A percentile compares a stretch with the other conserved stretches of the same genome.
Evolutionary conservation across 2,888 invertebrate species (phyloP).

Genomic region (Drosophila eohydei): DNA sequence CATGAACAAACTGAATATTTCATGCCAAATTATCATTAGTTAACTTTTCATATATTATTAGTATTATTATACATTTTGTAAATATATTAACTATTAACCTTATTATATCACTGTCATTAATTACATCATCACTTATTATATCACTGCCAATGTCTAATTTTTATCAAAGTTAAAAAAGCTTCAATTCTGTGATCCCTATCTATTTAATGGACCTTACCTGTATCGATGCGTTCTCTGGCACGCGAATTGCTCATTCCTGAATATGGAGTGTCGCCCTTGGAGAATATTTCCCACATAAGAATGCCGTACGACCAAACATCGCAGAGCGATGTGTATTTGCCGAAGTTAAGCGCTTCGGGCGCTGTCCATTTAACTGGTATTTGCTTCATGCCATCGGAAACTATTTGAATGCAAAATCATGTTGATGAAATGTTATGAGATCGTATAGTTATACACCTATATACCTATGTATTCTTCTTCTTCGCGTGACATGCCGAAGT

Average conservation of each 20-base stretch:
- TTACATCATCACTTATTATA: too few relatives aligned
- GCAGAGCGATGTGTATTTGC: slow-evolving; percentile 97
- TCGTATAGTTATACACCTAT: neutral
- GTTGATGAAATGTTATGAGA: neutral
- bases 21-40: too few relatives aligned
- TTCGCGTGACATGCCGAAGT: slow-evolving; percentile 99
- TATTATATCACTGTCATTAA: neutral
- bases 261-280: slow-evolving; percentile 96
- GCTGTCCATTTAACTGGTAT: slow-evolving; percentile 99
- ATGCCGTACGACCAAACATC: slow-evolving; percentile 99
- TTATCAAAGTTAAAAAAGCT: too few relatives aligned
- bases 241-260: slow-evolving; percentile 97
- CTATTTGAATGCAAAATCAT: slow-evolving; percentile 81
- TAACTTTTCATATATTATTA: too few relatives aligned
- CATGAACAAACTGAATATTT: too few relatives aligned
- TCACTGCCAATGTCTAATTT: too few relatives aligned
- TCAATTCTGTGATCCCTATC: too few relatives aligned
- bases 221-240: slow-evolving; percentile 96
- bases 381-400: slow-evolving; percentile 99
- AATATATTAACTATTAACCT: neutral
- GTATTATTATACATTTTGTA: too few relatives aligned
- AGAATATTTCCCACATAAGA: slow-evolving; percentile 98
- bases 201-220: slow-evolving; percentile 86
- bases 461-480: slow-evolving; percentile 95
- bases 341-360: slow-evolving; percentile 97